Conservation (phyloP, 2,888 invertebrate genomes). For the Sinopyrophorus schimmeli region DNA sequence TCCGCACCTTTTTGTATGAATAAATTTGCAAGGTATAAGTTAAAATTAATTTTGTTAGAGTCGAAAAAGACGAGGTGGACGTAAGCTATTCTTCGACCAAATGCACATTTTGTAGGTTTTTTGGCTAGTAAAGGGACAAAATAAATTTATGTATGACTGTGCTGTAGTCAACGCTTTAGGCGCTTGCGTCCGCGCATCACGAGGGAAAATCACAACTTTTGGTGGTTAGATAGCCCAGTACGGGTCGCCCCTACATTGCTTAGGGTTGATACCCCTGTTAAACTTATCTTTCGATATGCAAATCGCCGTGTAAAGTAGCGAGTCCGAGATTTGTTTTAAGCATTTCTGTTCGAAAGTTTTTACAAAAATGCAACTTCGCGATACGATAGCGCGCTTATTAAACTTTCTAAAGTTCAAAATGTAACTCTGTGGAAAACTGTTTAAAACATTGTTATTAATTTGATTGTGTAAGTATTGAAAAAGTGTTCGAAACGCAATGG, state of each 20-base stretch:
- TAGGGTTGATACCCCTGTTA: constrained; percentile 33
- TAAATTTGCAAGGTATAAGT: too few species aligned
- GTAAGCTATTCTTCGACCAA: too few species aligned
- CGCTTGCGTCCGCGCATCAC: constrained; percentile 38
- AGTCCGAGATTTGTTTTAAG: constrained; percentile 19
- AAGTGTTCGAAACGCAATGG: background rate
- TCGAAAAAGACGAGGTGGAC: too few species aligned
- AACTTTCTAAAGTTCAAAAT: constrained; percentile 7
- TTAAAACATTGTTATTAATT: constrained; percentile 14
- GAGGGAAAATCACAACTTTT: constrained; percentile 40
- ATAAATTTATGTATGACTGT: constrained; percentile 17
- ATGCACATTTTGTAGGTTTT: too few species aligned
- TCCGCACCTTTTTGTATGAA: too few species aligned
- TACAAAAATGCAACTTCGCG: background rate
- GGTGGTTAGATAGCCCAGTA: constrained; percentile 39
- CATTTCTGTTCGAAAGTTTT: too few species aligned
- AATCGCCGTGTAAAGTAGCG: constrained; percentile 25
- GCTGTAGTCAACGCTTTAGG: constrained; percentile 27
- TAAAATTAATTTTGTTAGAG: too few species aligned
- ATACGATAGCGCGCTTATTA: too few species aligned
- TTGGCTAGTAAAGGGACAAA: too few species aligned
- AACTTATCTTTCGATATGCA: constrained; percentile 31
- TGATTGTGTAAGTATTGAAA: constrained; percentile 5
- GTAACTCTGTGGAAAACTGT: constrained; percentile 12
- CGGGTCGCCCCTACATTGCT: constrained; percentile 34